phyloP scores from a whole-genome alignment of 2,888 invertebrate species.

The Drosophila birchii region DNA sequence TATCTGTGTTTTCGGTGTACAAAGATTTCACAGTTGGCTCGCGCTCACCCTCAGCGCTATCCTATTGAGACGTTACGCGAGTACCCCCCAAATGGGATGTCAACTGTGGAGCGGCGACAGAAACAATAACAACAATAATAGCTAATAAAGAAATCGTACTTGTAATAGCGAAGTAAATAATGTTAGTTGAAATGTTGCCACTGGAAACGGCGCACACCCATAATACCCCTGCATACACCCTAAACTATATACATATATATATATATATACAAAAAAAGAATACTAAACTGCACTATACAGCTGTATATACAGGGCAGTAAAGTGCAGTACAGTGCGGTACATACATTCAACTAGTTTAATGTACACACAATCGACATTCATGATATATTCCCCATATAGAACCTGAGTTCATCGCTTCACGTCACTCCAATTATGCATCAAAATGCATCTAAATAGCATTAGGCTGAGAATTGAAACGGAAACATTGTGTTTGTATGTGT shows the following conservation, averaged over 20 bases:
- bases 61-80: conserved; percentile 85
- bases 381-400: conserved; percentile 62
- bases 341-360: conserved; percentile 66
- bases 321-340: conserved; percentile 27
- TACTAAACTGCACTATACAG: conserved; percentile 50
- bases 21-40: conserved; percentile 96
- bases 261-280: conserved; percentile 33
- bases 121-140: conserved; percentile 78
- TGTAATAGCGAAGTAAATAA: conserved; percentile 75
- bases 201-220: conserved; percentile 58
- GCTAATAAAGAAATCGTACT: conserved; percentile 72
- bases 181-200: conserved; percentile 71
- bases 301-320: conserved; percentile 45
- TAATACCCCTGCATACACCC: conserved; percentile 42
- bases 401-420: conserved; percentile 73
- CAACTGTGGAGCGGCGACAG: conserved; percentile 49
- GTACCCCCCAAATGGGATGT: conserved; percentile 2
- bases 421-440: conserved; percentile 78
- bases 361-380: conserved; percentile 68
- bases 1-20: conserved; percentile 96
- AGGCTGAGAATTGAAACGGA: conserved; percentile 52
- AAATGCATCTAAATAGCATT: conserved; percentile 69
- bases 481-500: conserved; percentile 58
- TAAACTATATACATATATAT: conserved; percentile 31
- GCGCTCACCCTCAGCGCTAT: conserved; percentile 90